phyloP scores from a whole-genome alignment of 2,888 invertebrate species.

The Parnassius apollo region DNA sequence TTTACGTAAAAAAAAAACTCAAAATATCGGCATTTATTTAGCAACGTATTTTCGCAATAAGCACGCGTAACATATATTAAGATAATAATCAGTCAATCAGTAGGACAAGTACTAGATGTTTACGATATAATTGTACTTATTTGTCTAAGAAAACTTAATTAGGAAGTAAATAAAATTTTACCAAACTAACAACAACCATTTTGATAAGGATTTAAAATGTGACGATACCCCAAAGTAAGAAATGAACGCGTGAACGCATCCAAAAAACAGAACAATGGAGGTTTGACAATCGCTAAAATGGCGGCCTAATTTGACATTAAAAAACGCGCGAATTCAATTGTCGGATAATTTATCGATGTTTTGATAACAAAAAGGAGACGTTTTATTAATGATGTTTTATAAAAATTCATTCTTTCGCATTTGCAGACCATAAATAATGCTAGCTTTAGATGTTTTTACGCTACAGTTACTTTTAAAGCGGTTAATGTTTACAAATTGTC shows the following conservation, averaged over 20 bases:
- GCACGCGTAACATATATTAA: background rate
- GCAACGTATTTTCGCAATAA: background rate
- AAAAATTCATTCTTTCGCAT: conserved; percentile 50
- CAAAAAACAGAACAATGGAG: conserved; percentile 52
- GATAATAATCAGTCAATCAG: too few relatives aligned
- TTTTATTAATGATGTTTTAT: conserved; percentile 70
- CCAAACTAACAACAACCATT: too few relatives aligned
- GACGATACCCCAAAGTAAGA: conserved; percentile 23
- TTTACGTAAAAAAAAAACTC: background rate
- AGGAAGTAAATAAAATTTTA: too few relatives aligned
- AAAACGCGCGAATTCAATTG: conserved; percentile 76
- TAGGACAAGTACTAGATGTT: too few relatives aligned
- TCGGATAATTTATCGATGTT: conserved; percentile 76
- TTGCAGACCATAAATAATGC: conserved; percentile 65
- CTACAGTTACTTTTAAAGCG: conserved; percentile 59
- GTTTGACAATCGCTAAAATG: conserved; percentile 64
- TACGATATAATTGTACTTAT: too few relatives aligned
- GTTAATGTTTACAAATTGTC: conserved; percentile 63
- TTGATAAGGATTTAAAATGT: conserved; percentile 13
- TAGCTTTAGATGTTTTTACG: conserved; percentile 54
- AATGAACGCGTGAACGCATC: conserved; percentile 65
- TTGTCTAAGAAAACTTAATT: background rate
- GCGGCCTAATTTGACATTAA: conserved; percentile 76
- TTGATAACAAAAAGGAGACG: conserved; percentile 53
- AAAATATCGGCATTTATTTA: background rate